These are phyloP conservation scores for Acronicta alni DNA, from an alignment of 2,888 invertebrate species.

Conservation along the genomic window DNA sequence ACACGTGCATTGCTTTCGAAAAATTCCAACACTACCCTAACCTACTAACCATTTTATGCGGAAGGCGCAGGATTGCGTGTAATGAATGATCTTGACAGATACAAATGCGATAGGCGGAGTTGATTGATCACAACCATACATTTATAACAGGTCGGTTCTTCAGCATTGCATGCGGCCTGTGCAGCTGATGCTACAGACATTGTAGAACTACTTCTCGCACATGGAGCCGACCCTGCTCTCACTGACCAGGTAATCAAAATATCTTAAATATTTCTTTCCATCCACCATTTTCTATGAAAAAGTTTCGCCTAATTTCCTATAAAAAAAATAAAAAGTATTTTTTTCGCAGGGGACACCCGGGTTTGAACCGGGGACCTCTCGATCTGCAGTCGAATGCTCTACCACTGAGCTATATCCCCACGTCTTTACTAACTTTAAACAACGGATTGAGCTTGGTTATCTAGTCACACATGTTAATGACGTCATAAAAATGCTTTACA, in stretches of 20 bases:
- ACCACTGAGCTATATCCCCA: constrained; percentile 87
- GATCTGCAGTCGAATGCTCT: constrained; percentile 87
- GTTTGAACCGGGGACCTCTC: constrained; percentile 86
- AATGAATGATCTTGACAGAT: too few species aligned
- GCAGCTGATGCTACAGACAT: constrained; percentile 92
- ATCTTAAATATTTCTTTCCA: too few species aligned
- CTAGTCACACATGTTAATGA: constrained; percentile 27
- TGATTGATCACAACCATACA: not conserved
- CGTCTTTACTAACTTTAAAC: not conserved
- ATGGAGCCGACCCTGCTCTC: constrained; percentile 92
- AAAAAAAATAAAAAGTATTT: constrained; percentile 19
- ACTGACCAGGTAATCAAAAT: constrained; percentile 90
- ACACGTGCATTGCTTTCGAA: too few species aligned
- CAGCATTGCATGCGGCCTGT: constrained; percentile 93
- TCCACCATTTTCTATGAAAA: too few species aligned
- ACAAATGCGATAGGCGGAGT: too few species aligned
- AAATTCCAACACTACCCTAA: too few species aligned
- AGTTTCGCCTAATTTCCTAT: not conserved
- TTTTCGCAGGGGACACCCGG: constrained; percentile 80
- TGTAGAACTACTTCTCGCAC: constrained; percentile 91
- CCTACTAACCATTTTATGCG: too few species aligned
- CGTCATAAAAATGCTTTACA: constrained; percentile 21
- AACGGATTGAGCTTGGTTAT: constrained; percentile 17
- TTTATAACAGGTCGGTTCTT: constrained; percentile 90
- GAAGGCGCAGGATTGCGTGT: too few species aligned